phyloP scores from a whole-genome alignment of 2,113 vertebrate genomes.

The Sitta europaea region DNA sequence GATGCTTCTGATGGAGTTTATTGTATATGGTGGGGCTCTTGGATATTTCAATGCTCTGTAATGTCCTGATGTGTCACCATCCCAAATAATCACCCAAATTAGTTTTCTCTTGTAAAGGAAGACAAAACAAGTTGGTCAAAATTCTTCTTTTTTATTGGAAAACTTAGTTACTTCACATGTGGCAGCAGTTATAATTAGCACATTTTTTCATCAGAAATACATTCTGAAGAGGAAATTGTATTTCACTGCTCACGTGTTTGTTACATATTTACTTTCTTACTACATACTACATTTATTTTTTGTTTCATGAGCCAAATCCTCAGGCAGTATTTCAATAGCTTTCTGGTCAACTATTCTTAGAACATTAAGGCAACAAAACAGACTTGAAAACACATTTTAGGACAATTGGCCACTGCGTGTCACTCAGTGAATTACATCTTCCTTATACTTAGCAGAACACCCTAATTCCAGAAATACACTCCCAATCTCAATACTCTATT shows the following conservation, averaged over 20 bases:
- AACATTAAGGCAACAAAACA: neutral
- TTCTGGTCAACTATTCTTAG: conserved; percentile 2
- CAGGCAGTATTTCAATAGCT: neutral
- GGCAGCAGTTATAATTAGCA: neutral
- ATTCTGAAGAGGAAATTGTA: neutral
- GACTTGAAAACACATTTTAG: neutral
- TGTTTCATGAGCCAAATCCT: neutral
- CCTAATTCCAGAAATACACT: neutral
- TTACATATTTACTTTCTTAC: neutral
- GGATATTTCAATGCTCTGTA: neutral
- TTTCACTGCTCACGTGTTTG: neutral
- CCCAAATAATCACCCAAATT: neutral
- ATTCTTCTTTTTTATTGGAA: neutral
- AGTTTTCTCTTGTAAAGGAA: neutral
- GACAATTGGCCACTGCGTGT: neutral
- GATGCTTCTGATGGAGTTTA: neutral
- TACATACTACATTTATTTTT: neutral
- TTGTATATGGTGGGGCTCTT: neutral
- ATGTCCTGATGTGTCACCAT: neutral
- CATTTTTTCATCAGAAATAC: neutral
- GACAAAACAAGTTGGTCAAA: neutral
- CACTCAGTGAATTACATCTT: neutral
- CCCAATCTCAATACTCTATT: neutral
- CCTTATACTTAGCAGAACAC: conserved; percentile 3
- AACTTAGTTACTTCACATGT: neutral